phyloP scores from a whole-genome alignment of 2,797 vertebrate genomes.

The Danio choprae region DNA sequence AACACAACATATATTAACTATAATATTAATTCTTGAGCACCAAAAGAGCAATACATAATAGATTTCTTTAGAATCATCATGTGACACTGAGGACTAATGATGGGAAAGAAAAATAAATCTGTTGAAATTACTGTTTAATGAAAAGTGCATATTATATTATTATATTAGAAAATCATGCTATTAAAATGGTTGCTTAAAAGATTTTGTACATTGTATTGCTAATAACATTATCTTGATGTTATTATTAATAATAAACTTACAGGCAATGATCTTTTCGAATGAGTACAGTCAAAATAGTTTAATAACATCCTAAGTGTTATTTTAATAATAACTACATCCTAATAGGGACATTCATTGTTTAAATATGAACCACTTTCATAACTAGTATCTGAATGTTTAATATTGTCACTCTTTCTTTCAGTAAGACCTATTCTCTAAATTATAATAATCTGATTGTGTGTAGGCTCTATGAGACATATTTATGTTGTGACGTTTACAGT shows the following conservation, averaged over 20 bases:
- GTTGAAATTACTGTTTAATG: not conserved
- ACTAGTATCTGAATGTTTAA: conserved; percentile 17
- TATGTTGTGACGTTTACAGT: not conserved
- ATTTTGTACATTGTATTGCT: conserved; percentile 5
- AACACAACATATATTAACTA: not conserved
- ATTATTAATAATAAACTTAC: conserved; percentile 22
- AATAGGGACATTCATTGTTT: conserved; percentile 1
- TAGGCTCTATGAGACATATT: not conserved
- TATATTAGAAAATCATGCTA: not conserved
- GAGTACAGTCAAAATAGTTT: not conserved
- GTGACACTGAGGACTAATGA: not conserved
- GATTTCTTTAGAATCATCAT: not conserved
- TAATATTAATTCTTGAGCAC: not conserved
- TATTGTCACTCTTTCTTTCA: not conserved
- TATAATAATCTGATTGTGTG: not conserved
- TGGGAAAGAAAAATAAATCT: not conserved
- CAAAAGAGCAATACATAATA: not conserved
- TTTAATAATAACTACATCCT: conserved; percentile 1
- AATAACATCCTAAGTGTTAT: conserved; percentile 11
- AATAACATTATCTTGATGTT: not conserved
- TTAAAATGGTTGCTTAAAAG: not conserved
- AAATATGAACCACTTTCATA: conserved; percentile 40
- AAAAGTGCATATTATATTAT: not conserved
- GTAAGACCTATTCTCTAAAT: not conserved
- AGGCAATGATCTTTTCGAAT: conserved; percentile 7